Percentiles rank a stretch among this genome's conserved stretches.
Evolutionary conservation across 1,140 invertebrate genomes (phyloP).

Genomic region (Trichonephila clavata): DNA sequence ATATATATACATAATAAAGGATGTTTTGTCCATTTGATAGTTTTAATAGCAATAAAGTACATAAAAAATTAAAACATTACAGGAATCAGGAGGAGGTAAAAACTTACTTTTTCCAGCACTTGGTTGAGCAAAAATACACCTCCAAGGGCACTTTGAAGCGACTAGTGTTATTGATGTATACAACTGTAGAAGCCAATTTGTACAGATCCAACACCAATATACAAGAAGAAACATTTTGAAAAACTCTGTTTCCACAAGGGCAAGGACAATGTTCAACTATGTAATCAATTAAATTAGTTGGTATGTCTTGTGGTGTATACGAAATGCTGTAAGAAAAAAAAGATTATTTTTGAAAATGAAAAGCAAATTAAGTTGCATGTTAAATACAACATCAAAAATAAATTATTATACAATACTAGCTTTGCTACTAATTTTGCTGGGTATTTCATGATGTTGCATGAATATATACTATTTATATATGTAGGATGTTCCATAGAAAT

Average conservation of each 20-base stretch:
- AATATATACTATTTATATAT: too few relatives aligned
- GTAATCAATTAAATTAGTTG: slow-evolving; percentile 53
- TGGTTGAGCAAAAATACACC: slow-evolving; percentile 71
- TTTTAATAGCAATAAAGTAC: background rate
- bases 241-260: slow-evolving; percentile 67
- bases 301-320: slow-evolving; percentile 11
- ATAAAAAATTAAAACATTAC: background rate
- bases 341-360: background rate
- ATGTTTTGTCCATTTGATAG: too few relatives aligned
- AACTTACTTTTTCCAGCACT: slow-evolving; percentile 71
- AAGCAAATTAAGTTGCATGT: background rate
- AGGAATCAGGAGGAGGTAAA: background rate
- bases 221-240: slow-evolving; percentile 67
- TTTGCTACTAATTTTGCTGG: too few relatives aligned
- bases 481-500: too few relatives aligned
- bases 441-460: too few relatives aligned
- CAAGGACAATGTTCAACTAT: slow-evolving; percentile 63
- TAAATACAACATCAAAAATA: background rate
- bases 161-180: slow-evolving; percentile 69
- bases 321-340: slow-evolving; percentile 17
- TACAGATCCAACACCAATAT: slow-evolving; percentile 69
- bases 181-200: slow-evolving; percentile 69
- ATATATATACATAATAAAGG: too few relatives aligned
- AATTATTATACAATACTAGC: background rate
- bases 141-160: slow-evolving; percentile 70